Base-by-base conservation (phyloP, 2,888 invertebrate species). In the Podotricha telesiphe region DNA sequence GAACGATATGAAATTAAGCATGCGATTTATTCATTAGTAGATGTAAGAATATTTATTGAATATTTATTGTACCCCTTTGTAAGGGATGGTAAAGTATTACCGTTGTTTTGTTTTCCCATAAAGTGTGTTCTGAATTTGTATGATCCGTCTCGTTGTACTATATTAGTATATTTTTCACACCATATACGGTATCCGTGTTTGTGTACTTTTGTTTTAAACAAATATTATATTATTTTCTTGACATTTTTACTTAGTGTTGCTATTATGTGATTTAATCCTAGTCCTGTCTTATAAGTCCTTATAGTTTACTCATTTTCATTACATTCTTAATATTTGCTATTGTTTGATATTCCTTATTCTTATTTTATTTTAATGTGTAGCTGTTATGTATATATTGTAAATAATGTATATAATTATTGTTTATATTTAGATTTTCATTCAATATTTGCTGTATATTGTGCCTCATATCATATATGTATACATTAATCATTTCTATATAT, bases 171-270 rank as follows among this genome's bases (percentile, higher is more conserved):
- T 81, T 76, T 86, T 80, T 78, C 76, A 81, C 71, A 86, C 82
- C 83, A 80, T 86, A 83, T 91, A 92, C 91, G 92, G 91, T 87
- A 91, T 91, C 91, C 91, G 91, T 91, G 89, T 91, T 83, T 88
- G 88, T 89, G 87, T 90, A 87, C 86, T 84, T n/a, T 87, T 86
- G 82, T 84, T 80, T 83, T 81, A 75, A 79, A 81, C 81, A 87
- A 84, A 80, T 77, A 75, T 74, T 75, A 74, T 76, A 69, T 59
- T 48, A 62, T 68, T 76, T 74, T 76, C 72, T 75, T 75, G 75
- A 74, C 75, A 76, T 72, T 78, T 76, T 74, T 64, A 66, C 65
- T 81, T 68, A 68, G 73, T 77, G 71, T 74, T 79, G 76, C 79
- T 77, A 76, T 78, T 74, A 73, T 80, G 80, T 77, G 76, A 79